These are phyloP conservation scores for Lagothrix lagotricha DNA, from an alignment of 2,797 vertebrate species.

Conservation along the genomic window DNA sequence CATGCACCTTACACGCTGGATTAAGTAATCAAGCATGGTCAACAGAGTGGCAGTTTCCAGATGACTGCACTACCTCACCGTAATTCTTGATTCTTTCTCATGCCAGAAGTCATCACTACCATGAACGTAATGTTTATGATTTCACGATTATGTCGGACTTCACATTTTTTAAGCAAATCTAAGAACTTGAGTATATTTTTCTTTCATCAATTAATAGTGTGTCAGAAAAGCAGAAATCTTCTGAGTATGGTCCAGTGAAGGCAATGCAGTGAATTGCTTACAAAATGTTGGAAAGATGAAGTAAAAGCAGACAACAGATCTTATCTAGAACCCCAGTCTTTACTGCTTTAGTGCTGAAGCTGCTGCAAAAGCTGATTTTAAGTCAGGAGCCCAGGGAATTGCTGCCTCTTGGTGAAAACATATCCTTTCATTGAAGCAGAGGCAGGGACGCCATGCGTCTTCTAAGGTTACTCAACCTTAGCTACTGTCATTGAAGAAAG, in stretches of 20 bases:
- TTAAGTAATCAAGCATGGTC: not conserved
- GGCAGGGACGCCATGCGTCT: rapidly evolving
- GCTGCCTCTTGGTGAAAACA: not conserved
- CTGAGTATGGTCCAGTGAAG: not conserved
- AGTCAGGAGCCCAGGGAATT: not conserved
- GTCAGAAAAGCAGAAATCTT: not conserved
- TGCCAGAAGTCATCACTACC: too few species aligned
- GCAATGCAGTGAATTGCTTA: not conserved
- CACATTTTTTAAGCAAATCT: not conserved
- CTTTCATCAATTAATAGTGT: not conserved
- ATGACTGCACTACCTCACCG: not conserved
- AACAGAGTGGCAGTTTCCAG: not conserved
- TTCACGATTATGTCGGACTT: not conserved
- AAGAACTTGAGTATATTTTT: not conserved
- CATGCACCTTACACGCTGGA: not conserved
- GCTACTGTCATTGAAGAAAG: not conserved
- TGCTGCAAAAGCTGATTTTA: not conserved
- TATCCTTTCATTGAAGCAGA: not conserved
- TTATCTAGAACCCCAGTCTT: not conserved
- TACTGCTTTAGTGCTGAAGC: not conserved
- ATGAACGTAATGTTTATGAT: not conserved
- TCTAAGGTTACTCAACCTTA: not conserved
- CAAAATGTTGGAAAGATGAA: not conserved
- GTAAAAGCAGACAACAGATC: not conserved
- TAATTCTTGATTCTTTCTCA: not conserved